Percentiles rank a stretch among this genome's conserved stretches.
Conservation (phyloP, 2,113 vertebrate species). For the Mobula hypostoma region DNA sequence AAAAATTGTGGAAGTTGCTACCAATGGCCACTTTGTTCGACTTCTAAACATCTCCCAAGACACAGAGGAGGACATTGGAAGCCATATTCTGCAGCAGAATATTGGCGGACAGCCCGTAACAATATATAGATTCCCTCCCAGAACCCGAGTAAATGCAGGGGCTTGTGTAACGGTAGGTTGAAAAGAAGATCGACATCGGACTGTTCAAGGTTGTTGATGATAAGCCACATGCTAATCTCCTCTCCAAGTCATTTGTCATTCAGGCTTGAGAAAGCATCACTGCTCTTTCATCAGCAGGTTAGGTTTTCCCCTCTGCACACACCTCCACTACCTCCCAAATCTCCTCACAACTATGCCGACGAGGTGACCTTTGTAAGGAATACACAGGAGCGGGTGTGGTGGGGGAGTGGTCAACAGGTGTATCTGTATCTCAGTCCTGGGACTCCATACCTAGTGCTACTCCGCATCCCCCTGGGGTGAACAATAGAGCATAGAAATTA, state of each 20-base stretch:
- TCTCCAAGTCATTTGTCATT: background rate
- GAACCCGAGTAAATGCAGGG: conserved; percentile 43
- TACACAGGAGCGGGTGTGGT: too few species aligned
- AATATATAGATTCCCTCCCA: conserved; percentile 44
- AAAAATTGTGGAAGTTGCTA: conserved; percentile 50
- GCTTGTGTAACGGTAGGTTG: conserved; percentile 48
- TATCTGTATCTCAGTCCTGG: background rate
- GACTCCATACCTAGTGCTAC: background rate
- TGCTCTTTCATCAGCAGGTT: background rate
- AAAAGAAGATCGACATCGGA: background rate
- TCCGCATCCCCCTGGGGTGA: background rate
- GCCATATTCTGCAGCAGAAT: conserved; percentile 50
- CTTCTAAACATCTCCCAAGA: conserved; percentile 47
- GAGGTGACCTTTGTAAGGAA: background rate
- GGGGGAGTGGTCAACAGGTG: too few species aligned
- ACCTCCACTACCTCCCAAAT: too few species aligned
- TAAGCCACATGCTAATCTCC: background rate
- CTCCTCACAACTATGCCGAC: background rate
- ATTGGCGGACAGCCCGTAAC: conserved; percentile 42
- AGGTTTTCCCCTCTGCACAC: background rate
- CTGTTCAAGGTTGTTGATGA: background rate
- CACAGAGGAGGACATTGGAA: conserved; percentile 49
- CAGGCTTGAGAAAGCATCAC: background rate
- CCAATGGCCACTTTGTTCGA: conserved; percentile 46
- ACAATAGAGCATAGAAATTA: too few species aligned